Percentiles rank a stretch among this genome's conserved stretches.
Conservation (phyloP, 2,888 invertebrate species). For the Trissolcus japonicus region DNA sequence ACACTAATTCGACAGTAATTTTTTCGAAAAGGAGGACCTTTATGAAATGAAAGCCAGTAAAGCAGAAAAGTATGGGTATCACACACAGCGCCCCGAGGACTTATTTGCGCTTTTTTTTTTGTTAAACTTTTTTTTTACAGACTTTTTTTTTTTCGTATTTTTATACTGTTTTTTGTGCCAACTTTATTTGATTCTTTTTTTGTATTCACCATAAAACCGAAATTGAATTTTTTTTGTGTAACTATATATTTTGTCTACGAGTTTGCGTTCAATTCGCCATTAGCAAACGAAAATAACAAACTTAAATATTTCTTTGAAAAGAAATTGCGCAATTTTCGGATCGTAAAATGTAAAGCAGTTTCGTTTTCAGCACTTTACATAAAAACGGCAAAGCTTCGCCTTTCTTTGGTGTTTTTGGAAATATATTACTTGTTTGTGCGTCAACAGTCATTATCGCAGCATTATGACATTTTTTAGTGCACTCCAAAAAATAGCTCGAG, state of each 20-base stretch:
- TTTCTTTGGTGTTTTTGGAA: constrained; percentile 18
- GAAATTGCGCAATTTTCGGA: constrained; percentile 4
- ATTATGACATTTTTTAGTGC: constrained; percentile 15
- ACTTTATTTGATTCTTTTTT: not conserved
- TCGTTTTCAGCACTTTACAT: constrained; percentile 15
- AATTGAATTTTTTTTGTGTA: no score
- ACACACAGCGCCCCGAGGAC: constrained; percentile 23
- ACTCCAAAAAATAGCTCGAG: constrained; percentile 12
- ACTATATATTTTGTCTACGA: not conserved
- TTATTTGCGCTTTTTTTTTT: constrained; percentile 37
- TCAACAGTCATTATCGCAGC: constrained; percentile 11
- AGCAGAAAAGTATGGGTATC: constrained; percentile 40
- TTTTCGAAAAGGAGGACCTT: constrained; percentile 36
- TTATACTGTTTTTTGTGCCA: not conserved
- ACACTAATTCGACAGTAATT: constrained; percentile 50
- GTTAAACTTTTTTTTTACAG: constrained; percentile 20
- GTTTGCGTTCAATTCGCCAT: not conserved
- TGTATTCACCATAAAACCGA: constrained; percentile 17
- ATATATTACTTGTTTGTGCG: constrained; percentile 15
- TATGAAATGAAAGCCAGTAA: constrained; percentile 50
- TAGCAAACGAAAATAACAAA: constrained; percentile 5
- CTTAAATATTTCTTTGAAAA: no score
- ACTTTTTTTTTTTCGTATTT: constrained; percentile 17
- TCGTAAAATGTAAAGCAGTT: constrained; percentile 18
- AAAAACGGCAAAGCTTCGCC: not conserved